Evolutionary conservation across 1,140 invertebrate genomes (phyloP), one percentile per base, ranked within the genome.

Genomic region (Drusus annulatus): DNA sequence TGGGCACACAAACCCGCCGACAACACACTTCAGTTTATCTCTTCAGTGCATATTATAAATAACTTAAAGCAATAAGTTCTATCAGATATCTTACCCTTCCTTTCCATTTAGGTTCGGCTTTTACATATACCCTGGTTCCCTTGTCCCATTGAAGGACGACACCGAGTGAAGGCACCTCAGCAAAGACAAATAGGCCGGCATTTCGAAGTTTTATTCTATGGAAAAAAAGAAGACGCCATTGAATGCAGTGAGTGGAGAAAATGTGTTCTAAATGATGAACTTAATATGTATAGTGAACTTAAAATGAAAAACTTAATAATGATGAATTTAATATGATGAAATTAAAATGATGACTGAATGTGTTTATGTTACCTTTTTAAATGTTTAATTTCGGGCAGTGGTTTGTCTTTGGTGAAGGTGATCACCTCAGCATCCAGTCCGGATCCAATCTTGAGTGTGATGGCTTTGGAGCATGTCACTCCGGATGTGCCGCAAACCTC

Each of bases 71-170:
- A 45, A 10, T 13, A 13, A 45, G 10, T 1, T 45, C 1, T 45
- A 45, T 1, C 0, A 45, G 36, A 45, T 31, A 65, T 50, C 23
- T 58, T 68, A 81, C 80, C 19, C 65, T 50, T 76, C 82, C 80
- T 80, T 83, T 81, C 82, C 82, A 96, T 80, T 91, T 91, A 1
- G 94, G 91, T 84, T 94, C 92, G 54, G 95, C 86, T 86, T 93
- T 94, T 0, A 98, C 90, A 84, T 97, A 96, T 0, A 97, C 92
- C 76, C 95, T 89, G 0, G 96, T 96, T 10, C 93, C 94, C 84
- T 92, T 93, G 86, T 98, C 96, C 96, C 97, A 98, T 84, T 96
- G 94, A 0, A 98, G 83, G 50, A 93, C 93, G 31, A 98, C 86
- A 19, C 95, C 96, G 8, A 96, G 87, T 23, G 94, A 92, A 0